Percentiles rank a stretch among this genome's conserved stretches.
These are phyloP conservation scores for Hyperoodon ampullatus DNA, from an alignment of 2,113 vertebrate species.

Conservation along the genomic window DNA sequence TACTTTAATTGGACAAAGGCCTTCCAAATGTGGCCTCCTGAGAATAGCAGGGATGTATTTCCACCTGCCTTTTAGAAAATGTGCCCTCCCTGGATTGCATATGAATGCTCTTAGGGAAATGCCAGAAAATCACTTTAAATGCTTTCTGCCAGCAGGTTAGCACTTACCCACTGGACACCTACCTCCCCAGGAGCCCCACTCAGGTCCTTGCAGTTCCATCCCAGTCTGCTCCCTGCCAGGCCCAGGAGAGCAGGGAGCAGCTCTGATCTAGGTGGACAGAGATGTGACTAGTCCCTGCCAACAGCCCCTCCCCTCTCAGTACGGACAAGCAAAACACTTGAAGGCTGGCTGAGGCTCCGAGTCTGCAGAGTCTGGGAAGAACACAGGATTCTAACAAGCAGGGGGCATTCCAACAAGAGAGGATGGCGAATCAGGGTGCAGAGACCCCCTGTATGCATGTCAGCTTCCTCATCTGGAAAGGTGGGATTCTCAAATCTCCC, in stretches of 20 bases:
- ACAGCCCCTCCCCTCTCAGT: neutral
- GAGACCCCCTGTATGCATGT: neutral
- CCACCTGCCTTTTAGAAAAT: constrained; percentile 62
- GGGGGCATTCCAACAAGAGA: neutral
- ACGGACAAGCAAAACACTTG: neutral
- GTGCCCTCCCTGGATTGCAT: constrained; percentile 13
- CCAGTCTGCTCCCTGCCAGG: constrained; percentile 3
- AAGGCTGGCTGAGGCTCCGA: neutral
- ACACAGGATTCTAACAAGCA: neutral
- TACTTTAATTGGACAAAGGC: constrained; percentile 70
- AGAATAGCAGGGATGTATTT: constrained; percentile 61
- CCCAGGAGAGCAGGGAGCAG: neutral
- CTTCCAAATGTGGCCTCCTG: constrained; percentile 49
- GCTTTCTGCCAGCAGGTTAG: constrained; percentile 28
- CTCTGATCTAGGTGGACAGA: neutral
- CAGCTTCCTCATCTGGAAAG: neutral
- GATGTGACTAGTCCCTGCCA: neutral
- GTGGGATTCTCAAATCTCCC: neutral
- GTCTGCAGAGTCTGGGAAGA: neutral
- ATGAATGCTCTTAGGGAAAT: constrained; percentile 70
- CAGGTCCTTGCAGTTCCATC: neutral
- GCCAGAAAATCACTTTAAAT: constrained; percentile 59
- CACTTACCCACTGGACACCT: constrained; percentile 50
- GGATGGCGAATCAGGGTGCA: neutral
- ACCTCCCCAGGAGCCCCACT: constrained; percentile 43